phyloP scores from a whole-genome alignment of 2,113 vertebrate species.

The Ctenodactylus gundi region DNA sequence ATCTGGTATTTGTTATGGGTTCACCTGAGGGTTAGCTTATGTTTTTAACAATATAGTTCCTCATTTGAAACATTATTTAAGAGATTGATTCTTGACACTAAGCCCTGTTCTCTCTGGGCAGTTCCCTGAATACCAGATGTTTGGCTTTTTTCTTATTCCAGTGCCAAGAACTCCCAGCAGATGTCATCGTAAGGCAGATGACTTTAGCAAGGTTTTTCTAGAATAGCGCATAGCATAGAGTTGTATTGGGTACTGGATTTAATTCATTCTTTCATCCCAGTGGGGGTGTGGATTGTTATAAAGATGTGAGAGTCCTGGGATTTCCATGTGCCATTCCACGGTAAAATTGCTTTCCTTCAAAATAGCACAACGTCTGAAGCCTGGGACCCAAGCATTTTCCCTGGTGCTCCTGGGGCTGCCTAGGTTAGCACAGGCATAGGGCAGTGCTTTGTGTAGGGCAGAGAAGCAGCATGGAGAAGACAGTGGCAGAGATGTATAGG shows the following conservation, averaged over 20 bases:
- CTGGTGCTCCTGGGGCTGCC: no score
- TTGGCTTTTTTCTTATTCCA: constrained; percentile 8
- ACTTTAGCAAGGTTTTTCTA: constrained; percentile 33
- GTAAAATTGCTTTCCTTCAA: background rate
- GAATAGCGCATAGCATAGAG: background rate
- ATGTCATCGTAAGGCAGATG: constrained; percentile 82
- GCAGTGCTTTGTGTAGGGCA: background rate
- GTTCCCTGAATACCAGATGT: background rate
- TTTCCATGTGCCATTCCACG: background rate
- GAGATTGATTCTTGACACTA: background rate
- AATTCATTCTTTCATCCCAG: background rate
- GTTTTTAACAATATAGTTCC: constrained; percentile 1
- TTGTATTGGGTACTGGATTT: constrained; percentile 6
- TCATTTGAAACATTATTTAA: constrained; percentile 11
- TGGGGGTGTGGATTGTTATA: background rate
- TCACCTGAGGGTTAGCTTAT: constrained; percentile 7
- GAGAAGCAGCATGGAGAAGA: no score
- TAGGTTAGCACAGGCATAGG: background rate
- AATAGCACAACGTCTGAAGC: background rate
- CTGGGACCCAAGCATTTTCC: background rate
- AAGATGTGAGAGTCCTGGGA: background rate
- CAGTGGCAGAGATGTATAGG: background rate
- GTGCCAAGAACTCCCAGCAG: constrained; percentile 80
- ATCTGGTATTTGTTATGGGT: constrained; percentile 33
- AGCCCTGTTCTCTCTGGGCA: background rate